Evolutionary conservation across 2,113 vertebrate species (phyloP).

Genomic region (Malurus elegans): DNA sequence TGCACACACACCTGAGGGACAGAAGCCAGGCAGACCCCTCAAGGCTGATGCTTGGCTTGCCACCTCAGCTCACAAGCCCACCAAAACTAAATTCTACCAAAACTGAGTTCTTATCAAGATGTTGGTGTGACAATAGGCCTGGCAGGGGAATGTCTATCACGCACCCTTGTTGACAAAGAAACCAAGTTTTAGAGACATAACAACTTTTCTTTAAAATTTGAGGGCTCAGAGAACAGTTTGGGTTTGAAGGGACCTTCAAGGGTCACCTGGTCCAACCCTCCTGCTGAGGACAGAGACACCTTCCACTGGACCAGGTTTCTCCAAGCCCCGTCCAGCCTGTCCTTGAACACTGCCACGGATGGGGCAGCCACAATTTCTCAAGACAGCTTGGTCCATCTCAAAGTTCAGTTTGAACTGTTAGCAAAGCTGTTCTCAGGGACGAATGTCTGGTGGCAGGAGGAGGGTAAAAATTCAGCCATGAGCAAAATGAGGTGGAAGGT

Average conservation of each 20-base stretch:
- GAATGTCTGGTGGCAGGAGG: background rate
- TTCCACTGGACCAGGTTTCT: background rate
- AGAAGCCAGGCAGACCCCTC: background rate
- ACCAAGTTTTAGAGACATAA: background rate
- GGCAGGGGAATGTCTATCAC: fast-evolving
- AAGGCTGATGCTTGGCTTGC: background rate
- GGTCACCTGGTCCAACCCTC: background rate
- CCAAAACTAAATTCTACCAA: background rate
- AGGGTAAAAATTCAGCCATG: background rate
- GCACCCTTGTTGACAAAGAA: background rate
- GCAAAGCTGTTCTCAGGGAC: background rate
- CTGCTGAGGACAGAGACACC: background rate
- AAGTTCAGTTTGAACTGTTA: background rate
- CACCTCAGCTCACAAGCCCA: background rate
- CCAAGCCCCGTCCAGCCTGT: background rate
- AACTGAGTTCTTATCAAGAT: fast-evolving
- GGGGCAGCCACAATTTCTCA: background rate
- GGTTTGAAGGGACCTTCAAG: background rate
- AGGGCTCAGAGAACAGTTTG: background rate
- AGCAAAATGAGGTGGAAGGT: background rate
- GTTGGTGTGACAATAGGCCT: fast-evolving
- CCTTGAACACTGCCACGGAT: background rate
- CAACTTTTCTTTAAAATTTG: background rate
- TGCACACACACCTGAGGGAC: background rate
- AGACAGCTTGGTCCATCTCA: background rate